Base-by-base conservation (phyloP, 2,113 vertebrate species). In the Petrocephalus microphthalmus region DNA sequence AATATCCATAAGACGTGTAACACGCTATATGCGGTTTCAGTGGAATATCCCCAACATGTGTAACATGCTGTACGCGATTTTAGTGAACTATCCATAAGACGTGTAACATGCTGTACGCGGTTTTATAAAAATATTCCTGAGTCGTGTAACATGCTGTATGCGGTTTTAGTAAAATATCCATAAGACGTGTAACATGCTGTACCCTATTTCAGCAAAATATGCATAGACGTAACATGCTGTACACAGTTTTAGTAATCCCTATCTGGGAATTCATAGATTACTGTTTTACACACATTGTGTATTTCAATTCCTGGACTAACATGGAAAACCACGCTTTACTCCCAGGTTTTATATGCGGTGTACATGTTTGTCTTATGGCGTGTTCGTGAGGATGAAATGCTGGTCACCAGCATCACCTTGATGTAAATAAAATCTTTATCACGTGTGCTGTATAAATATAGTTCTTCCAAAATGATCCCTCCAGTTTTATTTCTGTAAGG, bases 251-350 rank as follows among this genome's bases (percentile, higher is more conserved):
- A 90, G 64, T 45, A 53, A 91, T 91, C 89, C 91, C 91, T 47
- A 74, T 83, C 8, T 89, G 83, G 45, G 90, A 90, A 88, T 91
- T 88, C 84, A 89, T 85, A 51, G 89, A 91, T 87, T 88, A 87
- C 57, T 85, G 82, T 89, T 88, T 91, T 92, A 91, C 91, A 90
- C 91, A 91, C 90, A 90, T 91, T 90, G 91, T 92, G 92, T 93
- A 90, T 90, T 91, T 67, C 88, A 74, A 25, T 86, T 22, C 49
- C 52, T 85, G 52, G 90, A 87, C 87, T 83, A 78, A 85, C 51
- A 29, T 25, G 84, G 45, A n/a, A 45, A 29, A 56, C 86, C 86
- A 87, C 88, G 52, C 45, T 29, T 37, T 57, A 56, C 25, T 84
- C 60, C 56, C 85, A 87, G 56, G 86, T 85, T 91, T 29, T 88